Evolutionary conservation across 2,888 invertebrate genomes (phyloP).

Genomic region (Cataglyphis livida): DNA sequence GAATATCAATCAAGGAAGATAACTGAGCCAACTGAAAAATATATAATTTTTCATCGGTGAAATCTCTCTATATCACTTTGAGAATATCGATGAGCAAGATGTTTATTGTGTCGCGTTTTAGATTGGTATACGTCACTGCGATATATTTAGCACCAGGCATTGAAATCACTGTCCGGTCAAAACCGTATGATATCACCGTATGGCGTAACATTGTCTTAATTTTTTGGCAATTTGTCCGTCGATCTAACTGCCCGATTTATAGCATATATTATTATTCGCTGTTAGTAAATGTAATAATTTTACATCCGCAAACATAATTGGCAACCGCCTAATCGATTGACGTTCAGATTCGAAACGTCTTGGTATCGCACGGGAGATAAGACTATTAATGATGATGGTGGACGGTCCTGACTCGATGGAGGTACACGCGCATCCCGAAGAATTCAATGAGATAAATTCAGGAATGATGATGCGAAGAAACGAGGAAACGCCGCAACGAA

Average conservation of each 20-base stretch:
- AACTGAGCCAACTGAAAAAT: constrained; percentile 62
- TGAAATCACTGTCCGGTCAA: constrained; percentile 43
- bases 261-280: not conserved
- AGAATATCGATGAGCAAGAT: constrained; percentile 44
- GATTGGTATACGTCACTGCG: constrained; percentile 41
- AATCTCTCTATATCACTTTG: constrained; percentile 9
- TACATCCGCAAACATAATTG: not conserved
- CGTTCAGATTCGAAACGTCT: constrained; percentile 52
- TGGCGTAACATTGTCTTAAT: constrained; percentile 1
- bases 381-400: constrained; percentile 74
- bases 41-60: constrained; percentile 29
- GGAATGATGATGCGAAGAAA: constrained; percentile 57
- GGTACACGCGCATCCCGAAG: constrained; percentile 68
- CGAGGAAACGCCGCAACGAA: constrained; percentile 69
- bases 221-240: constrained; percentile 17
- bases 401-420: constrained; percentile 78
- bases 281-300: constrained; percentile 23
- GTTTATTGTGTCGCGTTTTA: constrained; percentile 49
- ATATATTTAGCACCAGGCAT: constrained; percentile 52
- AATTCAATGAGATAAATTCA: constrained; percentile 63
- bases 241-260: not conserved
- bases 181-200: not conserved
- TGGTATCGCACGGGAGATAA: constrained; percentile 56
- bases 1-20: constrained; percentile 69
- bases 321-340: constrained; percentile 59